phyloP scores from a whole-genome alignment of 2,113 vertebrate genomes.

The Eira barbara region DNA sequence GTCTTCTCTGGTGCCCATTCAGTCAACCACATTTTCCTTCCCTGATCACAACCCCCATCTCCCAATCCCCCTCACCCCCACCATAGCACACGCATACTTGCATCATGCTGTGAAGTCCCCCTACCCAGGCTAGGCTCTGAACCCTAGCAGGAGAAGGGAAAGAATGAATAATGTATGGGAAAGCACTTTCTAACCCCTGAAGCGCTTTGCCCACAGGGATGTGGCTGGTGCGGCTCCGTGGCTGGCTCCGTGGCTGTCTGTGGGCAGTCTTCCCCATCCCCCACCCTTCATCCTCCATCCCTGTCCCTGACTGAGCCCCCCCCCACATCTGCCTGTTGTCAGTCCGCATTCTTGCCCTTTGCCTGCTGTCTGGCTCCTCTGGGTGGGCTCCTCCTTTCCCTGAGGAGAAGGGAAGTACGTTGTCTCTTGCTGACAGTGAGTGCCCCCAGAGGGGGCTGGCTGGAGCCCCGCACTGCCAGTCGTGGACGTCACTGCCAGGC shows the following conservation, averaged over 20 bases:
- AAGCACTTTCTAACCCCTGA: background rate
- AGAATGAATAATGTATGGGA: background rate
- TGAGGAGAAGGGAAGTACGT: background rate
- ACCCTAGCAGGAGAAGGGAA: background rate
- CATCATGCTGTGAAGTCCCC: background rate
- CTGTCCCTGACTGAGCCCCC: too few species aligned
- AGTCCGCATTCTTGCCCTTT: background rate
- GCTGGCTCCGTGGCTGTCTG: background rate
- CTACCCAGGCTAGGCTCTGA: background rate
- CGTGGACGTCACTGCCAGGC: background rate
- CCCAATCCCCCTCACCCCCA: too few species aligned
- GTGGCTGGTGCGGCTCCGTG: background rate
- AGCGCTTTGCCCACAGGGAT: background rate
- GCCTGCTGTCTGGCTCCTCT: background rate
- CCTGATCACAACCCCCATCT: background rate
- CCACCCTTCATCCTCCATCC: background rate
- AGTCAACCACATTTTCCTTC: background rate
- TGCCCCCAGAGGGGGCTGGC: background rate
- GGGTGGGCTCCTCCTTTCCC: background rate
- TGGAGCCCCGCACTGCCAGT: background rate
- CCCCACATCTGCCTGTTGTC: background rate
- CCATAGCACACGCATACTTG: background rate
- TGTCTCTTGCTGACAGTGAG: background rate
- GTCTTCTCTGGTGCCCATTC: background rate
- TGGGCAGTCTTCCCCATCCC: background rate